Base-by-base conservation (phyloP, 2,888 invertebrate species). In the Autographa pulchrina region DNA sequence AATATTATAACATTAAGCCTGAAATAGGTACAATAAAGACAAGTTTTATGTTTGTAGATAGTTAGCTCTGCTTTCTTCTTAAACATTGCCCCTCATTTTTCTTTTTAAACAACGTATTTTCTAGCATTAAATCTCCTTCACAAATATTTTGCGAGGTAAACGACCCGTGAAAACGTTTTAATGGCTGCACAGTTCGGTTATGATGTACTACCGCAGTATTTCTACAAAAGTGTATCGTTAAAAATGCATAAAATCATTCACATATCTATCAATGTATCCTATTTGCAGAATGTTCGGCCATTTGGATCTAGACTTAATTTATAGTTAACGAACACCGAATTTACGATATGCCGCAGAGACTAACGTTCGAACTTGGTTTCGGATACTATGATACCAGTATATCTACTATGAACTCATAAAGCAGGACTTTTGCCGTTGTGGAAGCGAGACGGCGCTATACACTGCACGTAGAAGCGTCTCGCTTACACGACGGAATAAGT, bases 71-170 rank as follows among this genome's bases (percentile, higher is more conserved):
- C 31, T 75, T 62, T 32, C 41, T 54, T 13, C 60, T 56, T 38
- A 66, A 77, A 63, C 41, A 31, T 31, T 61, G 76, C 58, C 56
- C 62, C 7, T 54, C 25, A 16, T 66, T 72, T 80, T 80, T 65
- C 62, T 60, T 76, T 54, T 65, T 58, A 58, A 59, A 68, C 14
- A 65, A 62, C 67, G 71, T 54, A 77, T 76, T 76, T 65, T 77
- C 58, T 52, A 63, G 60, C 52, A 35, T 48, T 68, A 80, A 77
- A 71, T 80, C 67, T 63, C 62, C 13, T 59, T 65, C 61, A 75
- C 76, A 68, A 80, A 78, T 80, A 78, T 78, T 78, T 72, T 60
- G 41, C 4, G 43, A 56, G 78, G 65, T 32, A 69, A 81, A 78
- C 69, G 78, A 78, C 73, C 69, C 67, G 62, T 68, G 67, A 67